A percentile compares a stretch with the other conserved stretches of the same genome.
phyloP scores from a whole-genome alignment of 2,113 vertebrate genomes.

The Pteropus alecto region DNA sequence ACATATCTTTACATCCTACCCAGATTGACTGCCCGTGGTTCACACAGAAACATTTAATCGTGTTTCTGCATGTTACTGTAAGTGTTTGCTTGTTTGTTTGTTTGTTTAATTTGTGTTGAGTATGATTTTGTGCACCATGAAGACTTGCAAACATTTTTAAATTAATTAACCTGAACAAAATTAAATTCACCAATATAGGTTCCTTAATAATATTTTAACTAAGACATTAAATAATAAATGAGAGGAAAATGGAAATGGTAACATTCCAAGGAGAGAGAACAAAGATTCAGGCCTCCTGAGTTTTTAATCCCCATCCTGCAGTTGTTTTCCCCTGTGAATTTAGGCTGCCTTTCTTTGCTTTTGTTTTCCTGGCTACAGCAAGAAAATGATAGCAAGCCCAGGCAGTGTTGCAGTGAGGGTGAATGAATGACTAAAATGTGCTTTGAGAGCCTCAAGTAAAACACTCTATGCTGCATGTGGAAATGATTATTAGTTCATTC shows the following conservation, averaged over 20 bases:
- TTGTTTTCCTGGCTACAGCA: constrained; percentile 37
- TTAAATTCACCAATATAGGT: constrained; percentile 28
- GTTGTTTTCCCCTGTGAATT: background rate
- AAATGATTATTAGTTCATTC: constrained; percentile 75
- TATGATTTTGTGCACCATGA: background rate
- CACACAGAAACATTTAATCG: background rate
- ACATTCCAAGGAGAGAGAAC: constrained; percentile 25
- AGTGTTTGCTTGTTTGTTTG: background rate
- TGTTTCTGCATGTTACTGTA: background rate
- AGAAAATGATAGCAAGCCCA: background rate
- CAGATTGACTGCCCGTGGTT: background rate
- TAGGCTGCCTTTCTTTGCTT: background rate
- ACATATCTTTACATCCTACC: background rate
- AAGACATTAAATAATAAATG: constrained; percentile 58
- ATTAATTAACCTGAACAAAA: constrained; percentile 63
- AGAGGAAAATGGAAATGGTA: background rate
- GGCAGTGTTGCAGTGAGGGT: background rate
- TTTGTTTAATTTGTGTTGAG: background rate
- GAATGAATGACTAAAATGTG: constrained; percentile 49
- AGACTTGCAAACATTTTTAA: constrained; percentile 35
- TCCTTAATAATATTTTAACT: constrained; percentile 55
- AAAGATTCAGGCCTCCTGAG: background rate
- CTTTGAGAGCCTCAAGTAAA: constrained; percentile 65
- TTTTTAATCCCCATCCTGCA: background rate
- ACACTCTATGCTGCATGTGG: constrained; percentile 37